phyloP scores from a whole-genome alignment of 2,797 vertebrate species.

The Acipenser oxyrinchus region DNA sequence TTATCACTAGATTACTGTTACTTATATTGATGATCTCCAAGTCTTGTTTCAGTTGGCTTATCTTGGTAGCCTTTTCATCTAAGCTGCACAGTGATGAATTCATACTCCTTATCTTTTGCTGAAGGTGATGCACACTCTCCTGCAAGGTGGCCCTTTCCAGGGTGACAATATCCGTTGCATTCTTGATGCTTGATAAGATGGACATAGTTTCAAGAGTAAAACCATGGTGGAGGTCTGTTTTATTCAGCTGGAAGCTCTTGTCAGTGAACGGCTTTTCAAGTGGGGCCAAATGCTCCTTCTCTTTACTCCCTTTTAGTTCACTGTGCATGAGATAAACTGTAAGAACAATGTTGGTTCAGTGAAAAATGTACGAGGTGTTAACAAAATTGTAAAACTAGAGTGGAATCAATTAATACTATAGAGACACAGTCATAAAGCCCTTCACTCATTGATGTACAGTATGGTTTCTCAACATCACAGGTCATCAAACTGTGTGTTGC shows the following conservation, averaged over 20 bases:
- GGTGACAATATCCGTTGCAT: not conserved
- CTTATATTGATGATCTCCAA: slow-evolving; percentile 28
- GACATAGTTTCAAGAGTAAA: not conserved
- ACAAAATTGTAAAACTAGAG: too few species aligned
- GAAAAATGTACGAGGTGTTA: too few species aligned
- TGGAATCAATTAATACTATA: not conserved
- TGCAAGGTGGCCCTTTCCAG: not conserved
- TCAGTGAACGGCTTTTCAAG: not conserved
- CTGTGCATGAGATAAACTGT: not conserved
- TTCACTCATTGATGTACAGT: too few species aligned
- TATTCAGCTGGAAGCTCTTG: not conserved
- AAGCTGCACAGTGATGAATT: not conserved
- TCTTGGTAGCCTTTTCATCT: not conserved
- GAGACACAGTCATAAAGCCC: not conserved
- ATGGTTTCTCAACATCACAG: too few species aligned
- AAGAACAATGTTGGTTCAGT: not conserved
- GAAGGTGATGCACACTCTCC: not conserved
- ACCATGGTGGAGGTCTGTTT: not conserved
- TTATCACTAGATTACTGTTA: slow-evolving; percentile 33
- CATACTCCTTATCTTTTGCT: not conserved
- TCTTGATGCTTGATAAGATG: not conserved
- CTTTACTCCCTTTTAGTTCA: not conserved
- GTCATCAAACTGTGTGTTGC: not conserved
- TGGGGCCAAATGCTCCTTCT: not conserved
- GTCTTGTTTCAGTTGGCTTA: slow-evolving; percentile 31